phyloP scores from a whole-genome alignment of 2,797 vertebrate species.

The Triplophysa yarkandensis region DNA sequence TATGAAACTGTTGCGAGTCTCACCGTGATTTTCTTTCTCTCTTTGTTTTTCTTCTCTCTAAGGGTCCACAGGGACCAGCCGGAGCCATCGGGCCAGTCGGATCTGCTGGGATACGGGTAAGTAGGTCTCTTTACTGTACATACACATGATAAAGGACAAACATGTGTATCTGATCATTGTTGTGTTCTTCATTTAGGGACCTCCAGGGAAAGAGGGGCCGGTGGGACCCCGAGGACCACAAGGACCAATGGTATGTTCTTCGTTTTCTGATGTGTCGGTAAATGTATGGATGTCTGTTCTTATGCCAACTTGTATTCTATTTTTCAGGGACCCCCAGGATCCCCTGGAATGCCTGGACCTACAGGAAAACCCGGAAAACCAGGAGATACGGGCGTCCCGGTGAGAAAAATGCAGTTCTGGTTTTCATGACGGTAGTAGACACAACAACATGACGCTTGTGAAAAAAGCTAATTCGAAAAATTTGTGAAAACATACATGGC shows the following conservation, averaged over 20 bases:
- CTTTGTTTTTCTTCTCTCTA: slow-evolving; percentile 35
- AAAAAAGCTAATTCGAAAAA: not conserved
- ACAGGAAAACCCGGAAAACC: slow-evolving; percentile 87
- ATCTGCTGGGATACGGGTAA: slow-evolving; percentile 88
- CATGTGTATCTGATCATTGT: slow-evolving; percentile 24
- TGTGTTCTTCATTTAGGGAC: slow-evolving; percentile 77
- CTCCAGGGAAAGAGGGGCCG: slow-evolving; percentile 89
- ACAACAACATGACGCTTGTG: not conserved
- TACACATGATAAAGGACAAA: not conserved
- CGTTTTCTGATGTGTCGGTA: not conserved
- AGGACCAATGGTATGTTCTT: slow-evolving; percentile 83
- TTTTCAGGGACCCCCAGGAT: slow-evolving; percentile 87
- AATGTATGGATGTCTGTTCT: slow-evolving; percentile 23
- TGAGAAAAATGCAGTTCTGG: slow-evolving; percentile 69
- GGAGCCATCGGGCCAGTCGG: slow-evolving; percentile 85
- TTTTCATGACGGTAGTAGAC: not conserved
- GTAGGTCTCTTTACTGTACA: slow-evolving; percentile 43
- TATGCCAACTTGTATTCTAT: slow-evolving; percentile 30
- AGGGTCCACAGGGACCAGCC: slow-evolving; percentile 86
- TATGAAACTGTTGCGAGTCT: slow-evolving; percentile 16
- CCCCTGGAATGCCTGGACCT: slow-evolving; percentile 84
- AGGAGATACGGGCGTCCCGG: slow-evolving; percentile 83
- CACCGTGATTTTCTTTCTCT: slow-evolving; percentile 28
- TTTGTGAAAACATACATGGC: not conserved
- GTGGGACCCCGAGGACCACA: slow-evolving; percentile 87